Percentiles rank a stretch among this genome's conserved stretches.
Evolutionary conservation across 2,888 invertebrate species (phyloP).

Genomic region (Lasius fuliginosus): DNA sequence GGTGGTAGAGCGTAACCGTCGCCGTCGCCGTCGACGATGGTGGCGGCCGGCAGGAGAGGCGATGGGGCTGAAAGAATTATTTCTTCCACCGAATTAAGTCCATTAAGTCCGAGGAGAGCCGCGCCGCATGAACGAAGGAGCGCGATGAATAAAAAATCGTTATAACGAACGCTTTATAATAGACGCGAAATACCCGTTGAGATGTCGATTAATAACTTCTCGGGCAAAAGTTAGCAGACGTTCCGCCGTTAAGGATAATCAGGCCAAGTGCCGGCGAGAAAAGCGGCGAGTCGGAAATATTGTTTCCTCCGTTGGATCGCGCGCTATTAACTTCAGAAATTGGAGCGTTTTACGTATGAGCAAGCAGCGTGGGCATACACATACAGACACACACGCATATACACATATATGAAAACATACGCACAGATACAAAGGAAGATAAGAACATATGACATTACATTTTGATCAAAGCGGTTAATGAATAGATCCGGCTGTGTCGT

Average conservation of each 20-base stretch:
- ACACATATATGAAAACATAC: no score
- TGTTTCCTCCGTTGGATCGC: slow-evolving; percentile 47
- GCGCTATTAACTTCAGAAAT: slow-evolving; percentile 55
- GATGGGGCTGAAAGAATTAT: slow-evolving; percentile 73
- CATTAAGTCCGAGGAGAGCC: slow-evolving; percentile 56
- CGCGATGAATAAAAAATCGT: slow-evolving; percentile 51
- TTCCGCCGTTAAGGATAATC: slow-evolving; percentile 48
- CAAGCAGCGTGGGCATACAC: background rate
- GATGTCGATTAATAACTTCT: slow-evolving; percentile 59
- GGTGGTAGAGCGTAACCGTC: slow-evolving; percentile 70
- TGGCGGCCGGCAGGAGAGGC: slow-evolving; percentile 48
- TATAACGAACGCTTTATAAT: slow-evolving; percentile 48
- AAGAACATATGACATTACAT: slow-evolving; percentile 11
- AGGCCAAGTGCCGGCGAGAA: slow-evolving; percentile 32
- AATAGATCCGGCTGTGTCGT: slow-evolving; percentile 10
- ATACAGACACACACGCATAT: no score
- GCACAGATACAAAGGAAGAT: background rate
- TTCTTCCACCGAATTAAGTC: slow-evolving; percentile 64
- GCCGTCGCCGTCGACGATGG: background rate
- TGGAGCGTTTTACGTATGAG: slow-evolving; percentile 35
- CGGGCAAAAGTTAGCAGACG: slow-evolving; percentile 49
- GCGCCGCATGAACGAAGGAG: slow-evolving; percentile 39
- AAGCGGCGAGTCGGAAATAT: slow-evolving; percentile 35
- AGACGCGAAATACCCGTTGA: slow-evolving; percentile 54
- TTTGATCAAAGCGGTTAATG: slow-evolving; percentile 33